Conservation (phyloP, 2,113 vertebrate species). For the Oncorhynchus tshawytscha region DNA sequence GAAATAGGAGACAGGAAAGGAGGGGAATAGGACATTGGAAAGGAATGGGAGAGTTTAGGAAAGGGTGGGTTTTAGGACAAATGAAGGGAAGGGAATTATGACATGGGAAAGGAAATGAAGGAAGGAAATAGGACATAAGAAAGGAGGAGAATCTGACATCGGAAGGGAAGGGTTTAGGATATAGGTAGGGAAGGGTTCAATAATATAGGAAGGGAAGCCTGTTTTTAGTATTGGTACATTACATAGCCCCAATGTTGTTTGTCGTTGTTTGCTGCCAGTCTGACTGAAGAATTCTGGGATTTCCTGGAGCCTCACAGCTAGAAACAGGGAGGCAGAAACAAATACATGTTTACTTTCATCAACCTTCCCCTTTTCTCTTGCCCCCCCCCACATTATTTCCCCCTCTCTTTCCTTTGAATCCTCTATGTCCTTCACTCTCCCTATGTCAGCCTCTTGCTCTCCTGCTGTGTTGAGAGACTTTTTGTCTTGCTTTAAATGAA, state of each 20-base stretch:
- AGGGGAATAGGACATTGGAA: neutral
- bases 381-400: constrained; percentile 32
- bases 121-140: neutral
- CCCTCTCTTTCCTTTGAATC: constrained; percentile 2
- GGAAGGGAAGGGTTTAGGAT: neutral
- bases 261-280: constrained; percentile 15
- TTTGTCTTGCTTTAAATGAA: too few species aligned
- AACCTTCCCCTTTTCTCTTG: constrained; percentile 27
- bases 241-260: neutral
- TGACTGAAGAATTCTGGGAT: constrained; percentile 30
- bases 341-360: constrained; percentile 42
- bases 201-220: neutral
- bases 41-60: neutral
- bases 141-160: neutral
- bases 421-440: neutral
- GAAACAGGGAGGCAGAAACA: constrained; percentile 35
- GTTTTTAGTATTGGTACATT: too few species aligned
- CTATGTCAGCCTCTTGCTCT: neutral
- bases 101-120: neutral
- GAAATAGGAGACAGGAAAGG: too few species aligned
- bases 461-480: neutral
- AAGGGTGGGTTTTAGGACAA: too few species aligned
- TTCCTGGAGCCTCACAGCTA: constrained; percentile 32
- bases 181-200: neutral
- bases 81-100: neutral